These are phyloP conservation scores for Leptopilina syphax DNA, from an alignment of 2,888 invertebrate genomes.

Conservation along the genomic window DNA sequence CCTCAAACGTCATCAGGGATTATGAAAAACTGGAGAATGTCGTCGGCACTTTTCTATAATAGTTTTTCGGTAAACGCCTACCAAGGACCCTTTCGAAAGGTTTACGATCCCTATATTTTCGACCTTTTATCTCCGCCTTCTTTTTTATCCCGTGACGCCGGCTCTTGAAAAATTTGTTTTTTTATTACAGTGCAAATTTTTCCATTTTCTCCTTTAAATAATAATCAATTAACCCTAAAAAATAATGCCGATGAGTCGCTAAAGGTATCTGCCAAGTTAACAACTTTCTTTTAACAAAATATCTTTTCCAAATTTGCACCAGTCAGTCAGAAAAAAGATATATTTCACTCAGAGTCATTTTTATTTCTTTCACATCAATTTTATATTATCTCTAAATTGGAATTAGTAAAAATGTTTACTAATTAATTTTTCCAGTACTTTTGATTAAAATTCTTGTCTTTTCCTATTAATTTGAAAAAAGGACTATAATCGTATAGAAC, in stretches of 20 bases:
- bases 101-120: background rate
- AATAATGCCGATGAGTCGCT: background rate
- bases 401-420: too few species aligned
- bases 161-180: conserved; percentile 26
- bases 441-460: too few species aligned
- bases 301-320: background rate
- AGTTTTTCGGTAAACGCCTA: conserved; percentile 28
- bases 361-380: too few species aligned
- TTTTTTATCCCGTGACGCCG: conserved; percentile 8
- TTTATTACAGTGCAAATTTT: conserved; percentile 36
- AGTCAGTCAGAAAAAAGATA: background rate
- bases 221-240: conserved; percentile 17
- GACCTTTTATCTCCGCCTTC: conserved; percentile 1
- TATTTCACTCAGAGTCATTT: too few species aligned
- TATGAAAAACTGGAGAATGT: conserved; percentile 21
- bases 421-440: too few species aligned
- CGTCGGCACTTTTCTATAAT: conserved; percentile 25
- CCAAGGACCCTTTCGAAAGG: conserved; percentile 6
- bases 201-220: background rate
- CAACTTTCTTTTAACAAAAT: too few species aligned
- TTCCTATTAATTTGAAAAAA: too few species aligned
- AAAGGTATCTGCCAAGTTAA: too few species aligned
- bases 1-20: background rate
- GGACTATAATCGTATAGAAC: too few species aligned
- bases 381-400: too few species aligned